Evolutionary conservation across 2,888 invertebrate species (phyloP).

Genomic region (Pseudococcus longispinus): DNA sequence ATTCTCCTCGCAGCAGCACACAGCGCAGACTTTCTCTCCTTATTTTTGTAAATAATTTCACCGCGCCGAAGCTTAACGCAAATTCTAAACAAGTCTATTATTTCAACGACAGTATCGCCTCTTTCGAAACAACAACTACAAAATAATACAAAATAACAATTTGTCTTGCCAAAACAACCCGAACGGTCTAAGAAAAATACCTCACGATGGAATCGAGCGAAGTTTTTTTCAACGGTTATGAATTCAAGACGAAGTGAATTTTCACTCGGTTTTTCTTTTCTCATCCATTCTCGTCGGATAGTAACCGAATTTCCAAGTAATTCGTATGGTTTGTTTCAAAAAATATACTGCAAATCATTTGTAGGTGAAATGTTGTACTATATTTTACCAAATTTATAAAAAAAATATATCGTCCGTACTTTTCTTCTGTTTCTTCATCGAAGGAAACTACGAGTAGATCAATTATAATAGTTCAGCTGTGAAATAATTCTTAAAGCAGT

Average conservation of each 20-base stretch:
- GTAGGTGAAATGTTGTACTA: no score
- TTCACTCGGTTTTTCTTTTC: not conserved
- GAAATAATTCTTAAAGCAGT: no score
- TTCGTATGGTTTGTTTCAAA: not conserved
- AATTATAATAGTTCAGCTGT: no score
- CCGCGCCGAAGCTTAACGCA: not conserved
- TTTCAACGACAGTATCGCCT: slow-evolving; percentile 7
- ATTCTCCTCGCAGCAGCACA: no score
- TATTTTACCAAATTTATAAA: no score
- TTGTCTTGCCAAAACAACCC: slow-evolving; percentile 10
- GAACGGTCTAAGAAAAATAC: slow-evolving; percentile 1
- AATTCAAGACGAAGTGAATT: not conserved
- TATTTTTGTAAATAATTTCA: slow-evolving; percentile 28
- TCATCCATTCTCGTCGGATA: not conserved
- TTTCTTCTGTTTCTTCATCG: no score
- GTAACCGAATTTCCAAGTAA: not conserved
- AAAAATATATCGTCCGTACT: no score
- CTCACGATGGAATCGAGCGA: not conserved
- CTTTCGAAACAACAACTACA: not conserved
- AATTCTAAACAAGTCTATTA: slow-evolving; percentile 21
- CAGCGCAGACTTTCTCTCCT: not conserved
- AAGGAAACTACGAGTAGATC: no score
- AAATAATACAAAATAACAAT: slow-evolving; percentile 18
- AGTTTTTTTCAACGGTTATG: not conserved
- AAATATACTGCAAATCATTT: no score